Evolutionary conservation across 2,113 vertebrate species (phyloP).

Genomic region (Vicugna pacos): DNA sequence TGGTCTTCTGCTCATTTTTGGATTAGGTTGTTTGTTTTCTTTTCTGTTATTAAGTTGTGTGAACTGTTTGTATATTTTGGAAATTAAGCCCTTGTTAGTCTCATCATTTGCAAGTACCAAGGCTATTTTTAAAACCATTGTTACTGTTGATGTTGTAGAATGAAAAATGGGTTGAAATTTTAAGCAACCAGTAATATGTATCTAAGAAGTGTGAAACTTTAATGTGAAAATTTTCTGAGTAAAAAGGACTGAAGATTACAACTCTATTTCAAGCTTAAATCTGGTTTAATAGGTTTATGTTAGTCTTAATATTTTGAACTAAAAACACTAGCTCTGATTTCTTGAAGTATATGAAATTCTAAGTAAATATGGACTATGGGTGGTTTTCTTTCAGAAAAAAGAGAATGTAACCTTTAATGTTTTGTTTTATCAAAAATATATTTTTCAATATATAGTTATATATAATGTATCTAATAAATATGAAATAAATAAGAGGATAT

Average conservation of each 20-base stretch:
- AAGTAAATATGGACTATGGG: background rate
- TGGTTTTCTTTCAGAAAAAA: background rate
- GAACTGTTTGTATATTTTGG: too few species aligned
- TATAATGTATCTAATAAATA: background rate
- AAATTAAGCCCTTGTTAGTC: too few species aligned
- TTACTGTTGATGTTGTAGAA: background rate
- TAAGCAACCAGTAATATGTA: background rate
- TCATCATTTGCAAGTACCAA: too few species aligned
- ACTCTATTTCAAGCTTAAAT: background rate
- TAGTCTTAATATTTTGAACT: background rate
- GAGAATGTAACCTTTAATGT: background rate
- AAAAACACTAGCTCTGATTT: background rate
- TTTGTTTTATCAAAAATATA: background rate
- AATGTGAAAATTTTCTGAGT: background rate
- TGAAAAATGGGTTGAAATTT: background rate
- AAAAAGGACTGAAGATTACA: background rate
- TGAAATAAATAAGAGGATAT: background rate
- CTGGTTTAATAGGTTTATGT: too few species aligned
- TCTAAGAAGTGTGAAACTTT: background rate
- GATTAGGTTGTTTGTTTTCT: too few species aligned
- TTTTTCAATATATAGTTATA: background rate
- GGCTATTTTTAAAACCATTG: background rate
- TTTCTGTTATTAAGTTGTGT: too few species aligned
- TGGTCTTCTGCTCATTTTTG: too few species aligned
- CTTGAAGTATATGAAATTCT: background rate